Percentiles rank a stretch among this genome's conserved stretches.
phyloP scores from a whole-genome alignment of 2,113 vertebrate genomes.

The Heteronetta atricapilla region DNA sequence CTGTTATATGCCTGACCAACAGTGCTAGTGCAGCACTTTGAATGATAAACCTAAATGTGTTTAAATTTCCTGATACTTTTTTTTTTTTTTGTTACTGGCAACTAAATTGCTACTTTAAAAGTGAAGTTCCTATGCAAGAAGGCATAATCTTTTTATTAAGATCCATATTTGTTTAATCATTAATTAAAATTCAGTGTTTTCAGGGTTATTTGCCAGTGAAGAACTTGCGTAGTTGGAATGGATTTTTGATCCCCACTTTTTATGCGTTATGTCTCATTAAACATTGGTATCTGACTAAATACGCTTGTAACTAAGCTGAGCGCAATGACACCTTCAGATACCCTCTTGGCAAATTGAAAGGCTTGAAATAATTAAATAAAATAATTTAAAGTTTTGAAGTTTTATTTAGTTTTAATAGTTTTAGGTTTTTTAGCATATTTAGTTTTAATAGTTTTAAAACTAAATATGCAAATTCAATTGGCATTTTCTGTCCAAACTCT shows the following conservation, averaged over 20 bases:
- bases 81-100: background rate
- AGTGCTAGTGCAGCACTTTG: background rate
- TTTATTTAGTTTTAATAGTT: background rate
- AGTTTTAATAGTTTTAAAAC: background rate
- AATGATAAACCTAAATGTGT: background rate
- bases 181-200: background rate
- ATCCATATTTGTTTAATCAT: background rate
- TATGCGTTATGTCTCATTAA: background rate
- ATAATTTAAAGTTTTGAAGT: background rate
- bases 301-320: background rate
- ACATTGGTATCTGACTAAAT: background rate
- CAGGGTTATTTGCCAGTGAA: background rate
- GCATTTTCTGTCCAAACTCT: background rate
- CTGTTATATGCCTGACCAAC: fast-evolving
- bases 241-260: background rate
- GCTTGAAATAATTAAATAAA: constrained; percentile 41
- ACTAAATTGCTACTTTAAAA: background rate
- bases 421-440: too few species aligned
- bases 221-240: background rate
- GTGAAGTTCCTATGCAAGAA: background rate
- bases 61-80: background rate
- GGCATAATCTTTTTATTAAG: background rate
- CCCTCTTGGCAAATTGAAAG: constrained; percentile 24
- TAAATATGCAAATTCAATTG: background rate
- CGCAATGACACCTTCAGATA: constrained; percentile 14